These are phyloP conservation scores for Leptocoma aspasia DNA, from an alignment of 2,113 vertebrate genomes.

Conservation along the genomic window DNA sequence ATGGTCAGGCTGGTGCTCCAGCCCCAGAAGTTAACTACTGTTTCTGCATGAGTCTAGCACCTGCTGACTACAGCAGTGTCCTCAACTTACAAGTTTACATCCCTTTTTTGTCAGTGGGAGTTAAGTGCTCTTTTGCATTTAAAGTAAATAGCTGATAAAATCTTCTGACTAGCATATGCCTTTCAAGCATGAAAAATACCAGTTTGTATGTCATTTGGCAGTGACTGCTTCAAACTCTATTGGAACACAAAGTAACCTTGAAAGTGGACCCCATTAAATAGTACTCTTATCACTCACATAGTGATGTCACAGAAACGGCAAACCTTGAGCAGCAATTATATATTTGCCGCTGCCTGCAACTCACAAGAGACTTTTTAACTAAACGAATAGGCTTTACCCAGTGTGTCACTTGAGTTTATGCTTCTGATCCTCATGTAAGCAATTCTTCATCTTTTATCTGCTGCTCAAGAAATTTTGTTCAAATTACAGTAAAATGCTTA, in stretches of 20 bases:
- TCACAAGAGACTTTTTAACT: background rate
- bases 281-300: background rate
- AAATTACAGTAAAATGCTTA: background rate
- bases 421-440: background rate
- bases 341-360: background rate
- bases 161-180: background rate
- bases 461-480: background rate
- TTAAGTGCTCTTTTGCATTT: background rate
- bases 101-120: background rate
- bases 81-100: background rate
- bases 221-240: background rate
- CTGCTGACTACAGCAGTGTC: background rate
- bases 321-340: background rate
- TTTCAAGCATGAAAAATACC: background rate
- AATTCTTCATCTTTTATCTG: background rate
- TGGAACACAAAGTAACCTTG: background rate
- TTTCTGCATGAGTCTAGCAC: background rate
- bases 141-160: conserved; percentile 26
- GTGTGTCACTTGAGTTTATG: background rate
- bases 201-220: background rate
- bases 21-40: background rate
- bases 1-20: background rate
- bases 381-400: background rate
- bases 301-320: background rate
- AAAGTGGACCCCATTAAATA: background rate